These are phyloP conservation scores for Parauchenoglanis punctatus DNA, from an alignment of 2,797 vertebrate species.

Conservation along the genomic window DNA sequence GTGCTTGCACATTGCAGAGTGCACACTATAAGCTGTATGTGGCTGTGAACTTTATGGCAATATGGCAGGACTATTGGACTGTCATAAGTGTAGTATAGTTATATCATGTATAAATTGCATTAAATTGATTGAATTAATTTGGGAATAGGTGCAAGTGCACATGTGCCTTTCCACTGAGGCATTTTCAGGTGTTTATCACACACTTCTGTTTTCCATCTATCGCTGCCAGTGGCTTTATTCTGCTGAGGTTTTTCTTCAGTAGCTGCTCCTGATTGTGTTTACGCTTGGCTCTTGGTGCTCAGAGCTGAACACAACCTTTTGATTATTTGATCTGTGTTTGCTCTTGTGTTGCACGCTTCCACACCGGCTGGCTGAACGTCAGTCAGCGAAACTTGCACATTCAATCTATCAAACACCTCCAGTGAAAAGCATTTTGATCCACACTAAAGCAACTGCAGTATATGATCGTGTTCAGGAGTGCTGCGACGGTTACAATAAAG, in stretches of 20 bases:
- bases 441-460: conserved; percentile 5
- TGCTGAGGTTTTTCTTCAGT: conserved; percentile 42
- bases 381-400: conserved; percentile 28
- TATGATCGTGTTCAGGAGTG: conserved; percentile 10
- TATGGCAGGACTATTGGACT: not conserved
- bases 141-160: not conserved
- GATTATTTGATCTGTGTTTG: conserved; percentile 41
- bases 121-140: not conserved
- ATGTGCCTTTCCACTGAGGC: conserved; percentile 28
- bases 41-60: conserved; percentile 14
- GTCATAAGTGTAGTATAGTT: not conserved
- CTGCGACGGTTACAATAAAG: not conserved
- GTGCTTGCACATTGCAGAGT: conserved; percentile 39
- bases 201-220: conserved; percentile 56
- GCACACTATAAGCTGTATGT: conserved; percentile 27
- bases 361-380: conserved; percentile 29
- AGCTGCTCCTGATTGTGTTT: conserved; percentile 47
- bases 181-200: conserved; percentile 47
- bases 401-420: conserved; percentile 33
- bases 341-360: conserved; percentile 47
- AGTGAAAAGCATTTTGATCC: conserved; percentile 22
- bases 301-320: conserved; percentile 35
- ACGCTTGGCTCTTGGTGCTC: conserved; percentile 33
- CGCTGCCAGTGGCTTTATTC: conserved; percentile 52
- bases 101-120: not conserved